Conservation (phyloP, 2,888 invertebrate genomes). For the Strigamia transsilvanica region DNA sequence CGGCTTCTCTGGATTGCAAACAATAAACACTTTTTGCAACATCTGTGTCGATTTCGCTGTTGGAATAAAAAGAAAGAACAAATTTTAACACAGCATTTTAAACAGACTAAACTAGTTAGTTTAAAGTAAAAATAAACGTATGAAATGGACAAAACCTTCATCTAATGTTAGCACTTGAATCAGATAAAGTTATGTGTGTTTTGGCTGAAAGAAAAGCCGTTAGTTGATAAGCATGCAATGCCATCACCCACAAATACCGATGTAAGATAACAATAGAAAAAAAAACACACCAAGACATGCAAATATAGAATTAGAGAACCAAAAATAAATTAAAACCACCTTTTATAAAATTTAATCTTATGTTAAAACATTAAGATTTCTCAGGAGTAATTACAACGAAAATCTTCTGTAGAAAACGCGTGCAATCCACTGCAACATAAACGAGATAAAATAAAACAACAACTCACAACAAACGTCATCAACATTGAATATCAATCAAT, state of each 20-base stretch:
- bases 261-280: neutral
- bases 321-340: slow-evolving; percentile 27
- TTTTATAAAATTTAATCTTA: slow-evolving; percentile 21
- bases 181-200: neutral
- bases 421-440: slow-evolving; percentile 27
- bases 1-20: slow-evolving; percentile 14
- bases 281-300: neutral
- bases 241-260: neutral
- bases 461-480: neutral
- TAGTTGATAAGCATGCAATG: neutral
- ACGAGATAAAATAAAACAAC: slow-evolving; percentile 33
- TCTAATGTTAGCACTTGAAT: neutral
- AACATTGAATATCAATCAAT: neutral
- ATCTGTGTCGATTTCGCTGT: neutral
- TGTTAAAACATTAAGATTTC: slow-evolving; percentile 19
- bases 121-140: neutral
- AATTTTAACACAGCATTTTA: neutral
- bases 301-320: neutral
- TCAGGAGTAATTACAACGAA: slow-evolving; percentile 38
- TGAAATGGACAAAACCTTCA: too few species aligned
- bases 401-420: slow-evolving; percentile 46
- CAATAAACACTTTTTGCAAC: slow-evolving; percentile 15
- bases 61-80: neutral
- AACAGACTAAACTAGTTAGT: neutral
- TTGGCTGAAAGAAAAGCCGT: neutral